These are phyloP conservation scores for Bolborhynchus lineola DNA, from an alignment of 2,113 vertebrate species.

Conservation along the genomic window DNA sequence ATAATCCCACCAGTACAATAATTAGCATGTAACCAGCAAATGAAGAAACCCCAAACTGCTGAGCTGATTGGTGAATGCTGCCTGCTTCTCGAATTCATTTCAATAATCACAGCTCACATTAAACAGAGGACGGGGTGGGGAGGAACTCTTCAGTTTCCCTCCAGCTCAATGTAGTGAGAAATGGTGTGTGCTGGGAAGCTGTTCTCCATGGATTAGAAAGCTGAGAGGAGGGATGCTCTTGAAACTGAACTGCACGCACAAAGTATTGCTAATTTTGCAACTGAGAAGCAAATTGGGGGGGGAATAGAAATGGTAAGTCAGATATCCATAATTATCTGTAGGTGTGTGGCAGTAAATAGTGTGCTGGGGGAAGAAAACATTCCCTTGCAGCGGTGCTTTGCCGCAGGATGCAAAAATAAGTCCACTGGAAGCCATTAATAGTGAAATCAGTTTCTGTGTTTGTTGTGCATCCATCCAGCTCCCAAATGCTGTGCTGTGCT, in stretches of 20 bases:
- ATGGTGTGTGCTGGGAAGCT: neutral
- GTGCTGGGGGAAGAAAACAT: neutral
- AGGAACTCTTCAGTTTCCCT: slow-evolving; percentile 40
- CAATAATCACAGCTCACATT: slow-evolving; percentile 55
- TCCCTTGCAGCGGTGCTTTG: neutral
- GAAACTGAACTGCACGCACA: neutral
- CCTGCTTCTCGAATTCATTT: slow-evolving; percentile 40
- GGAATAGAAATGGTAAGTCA: neutral
- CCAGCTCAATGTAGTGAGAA: slow-evolving; percentile 15
- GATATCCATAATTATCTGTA: neutral
- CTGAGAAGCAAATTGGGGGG: neutral
- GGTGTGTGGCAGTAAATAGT: neutral
- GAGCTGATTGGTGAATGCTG: slow-evolving; percentile 50
- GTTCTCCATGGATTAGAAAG: neutral
- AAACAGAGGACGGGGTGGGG: neutral
- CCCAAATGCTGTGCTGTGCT: neutral
- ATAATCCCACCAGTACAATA: slow-evolving; percentile 31
- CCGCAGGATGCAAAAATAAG: neutral
- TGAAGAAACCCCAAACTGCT: slow-evolving; percentile 23
- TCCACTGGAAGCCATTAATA: neutral
- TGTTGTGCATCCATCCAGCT: neutral
- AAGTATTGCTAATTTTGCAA: neutral
- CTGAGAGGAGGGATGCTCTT: neutral
- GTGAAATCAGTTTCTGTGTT: neutral
- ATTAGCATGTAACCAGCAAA: slow-evolving; percentile 40